Base-by-base conservation (phyloP, 37 sponge, comb jelly and placozoan species). In the Oopsacas minuta region DNA sequence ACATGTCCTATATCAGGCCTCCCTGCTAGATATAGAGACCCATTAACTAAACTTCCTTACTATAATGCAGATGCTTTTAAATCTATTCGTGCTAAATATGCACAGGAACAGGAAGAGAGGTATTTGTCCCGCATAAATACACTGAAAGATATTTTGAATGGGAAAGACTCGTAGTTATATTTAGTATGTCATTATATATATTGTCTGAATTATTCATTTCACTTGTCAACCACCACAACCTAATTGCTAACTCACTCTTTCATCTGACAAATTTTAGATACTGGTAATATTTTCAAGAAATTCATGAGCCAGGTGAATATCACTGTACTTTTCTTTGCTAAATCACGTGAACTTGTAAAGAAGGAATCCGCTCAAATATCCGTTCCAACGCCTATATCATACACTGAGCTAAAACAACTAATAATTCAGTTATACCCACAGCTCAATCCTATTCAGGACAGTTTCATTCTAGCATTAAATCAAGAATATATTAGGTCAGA, bases 1-100 rank as follows among this genome's bases (percentile, higher is more conserved):
- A 52, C 32, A 37, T 99, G 99, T 83, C 90, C 89, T 22, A 86
- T 99, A 0, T 95, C 99, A 36, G 92, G 94, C 7, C 91, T 93
- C 0, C 94, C 93, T 12, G 99, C 99, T 23, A 91, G 88, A 52
- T 99, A 99, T 83, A 87, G 90, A 23, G 99, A 99, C 83, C 96
- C 99, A 5, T 52, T 95, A 1, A 99, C 99, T 0, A 53, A 85
- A 28, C 90, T 88, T 0, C 96, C 99, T 0, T 99, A 99, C 85
- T 89, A 96, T 28, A 93, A 90, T 0, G 86, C 92, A 0, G 87
- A 92, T 42, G 96, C 99, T 17, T 99, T 99, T 85, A 91, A 90
- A 52, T 83, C 91, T 7, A 90, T 99, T 32, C 82, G 97, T 36
- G 86, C 84, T 37, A 38, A 86, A 0, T 94, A 88, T 52, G 90